Percentiles rank a stretch among this genome's conserved stretches.
Evolutionary conservation across 2,113 vertebrate species (phyloP).

Genomic region (Silurus asotus): DNA sequence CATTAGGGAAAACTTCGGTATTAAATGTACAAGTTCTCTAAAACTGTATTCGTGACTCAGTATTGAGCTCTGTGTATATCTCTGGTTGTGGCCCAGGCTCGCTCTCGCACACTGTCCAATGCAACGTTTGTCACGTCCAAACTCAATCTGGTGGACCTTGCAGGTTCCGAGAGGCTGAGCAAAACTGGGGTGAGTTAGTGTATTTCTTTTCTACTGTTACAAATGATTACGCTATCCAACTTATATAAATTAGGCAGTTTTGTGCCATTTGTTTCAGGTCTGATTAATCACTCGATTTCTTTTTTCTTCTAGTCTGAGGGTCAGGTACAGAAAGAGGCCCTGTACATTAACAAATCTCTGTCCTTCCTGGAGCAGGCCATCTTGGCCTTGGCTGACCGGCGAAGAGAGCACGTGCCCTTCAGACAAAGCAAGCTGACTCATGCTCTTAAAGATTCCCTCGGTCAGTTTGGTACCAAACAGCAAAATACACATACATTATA

Average conservation of each 20-base stretch:
- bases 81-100: constrained; percentile 69
- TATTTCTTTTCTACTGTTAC: background rate
- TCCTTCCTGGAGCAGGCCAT: constrained; percentile 85
- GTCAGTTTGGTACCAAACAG: constrained; percentile 64
- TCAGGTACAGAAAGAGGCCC: constrained; percentile 74
- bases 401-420: constrained; percentile 83
- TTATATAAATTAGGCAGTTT: background rate
- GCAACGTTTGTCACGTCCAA: constrained; percentile 78
- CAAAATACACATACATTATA: constrained; percentile 7
- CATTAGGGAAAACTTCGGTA: background rate
- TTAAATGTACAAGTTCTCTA: background rate
- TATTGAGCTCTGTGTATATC: background rate
- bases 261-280: background rate
- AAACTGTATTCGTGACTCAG: background rate
- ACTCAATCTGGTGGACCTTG: constrained; percentile 88
- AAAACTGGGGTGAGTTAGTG: constrained; percentile 79
- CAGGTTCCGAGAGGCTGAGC: constrained; percentile 82
- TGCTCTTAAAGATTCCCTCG: constrained; percentile 83
- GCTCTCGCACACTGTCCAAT: constrained; percentile 71
- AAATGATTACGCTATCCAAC: background rate
- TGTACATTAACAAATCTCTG: constrained; percentile 86
- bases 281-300: background rate
- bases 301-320: constrained; percentile 74
- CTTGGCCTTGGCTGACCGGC: constrained; percentile 78
- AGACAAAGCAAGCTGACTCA: constrained; percentile 89